Conservation (phyloP, 2,797 vertebrate species). For the Todus mexicanus region DNA sequence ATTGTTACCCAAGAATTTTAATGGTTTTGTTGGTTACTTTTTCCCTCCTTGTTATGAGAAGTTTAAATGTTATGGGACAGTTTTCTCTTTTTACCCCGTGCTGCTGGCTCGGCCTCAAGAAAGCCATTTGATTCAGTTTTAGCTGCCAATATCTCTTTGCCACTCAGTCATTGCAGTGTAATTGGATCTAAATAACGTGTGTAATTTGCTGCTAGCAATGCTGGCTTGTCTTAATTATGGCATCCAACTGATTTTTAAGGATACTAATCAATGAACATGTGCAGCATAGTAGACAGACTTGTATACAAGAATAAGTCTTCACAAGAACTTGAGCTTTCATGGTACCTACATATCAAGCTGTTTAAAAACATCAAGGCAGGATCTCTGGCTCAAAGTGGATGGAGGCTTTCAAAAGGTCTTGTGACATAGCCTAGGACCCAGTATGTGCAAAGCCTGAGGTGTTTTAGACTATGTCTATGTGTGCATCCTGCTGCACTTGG, state of each 20-base stretch:
- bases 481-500: neutral
- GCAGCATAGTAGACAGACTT: neutral
- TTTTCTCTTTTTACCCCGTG: neutral
- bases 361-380: neutral
- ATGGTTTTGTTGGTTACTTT: too few relatives aligned
- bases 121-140: neutral
- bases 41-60: neutral
- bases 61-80: neutral
- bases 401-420: neutral
- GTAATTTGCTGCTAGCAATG: neutral
- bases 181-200: neutral
- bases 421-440: neutral
- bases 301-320: neutral
- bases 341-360: rapidly evolving
- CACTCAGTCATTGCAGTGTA: neutral
- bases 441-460: neutral
- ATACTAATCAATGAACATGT: neutral
- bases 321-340: neutral
- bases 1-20: neutral
- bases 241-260: slow-evolving; percentile 19
- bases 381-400: neutral
- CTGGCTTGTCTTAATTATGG: slow-evolving; percentile 28
- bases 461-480: neutral
- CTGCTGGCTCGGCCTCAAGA: neutral
- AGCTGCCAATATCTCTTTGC: neutral